Evolutionary conservation across 2,113 vertebrate genomes (phyloP).

Genomic region (Leptobrachium ailaonicum): DNA sequence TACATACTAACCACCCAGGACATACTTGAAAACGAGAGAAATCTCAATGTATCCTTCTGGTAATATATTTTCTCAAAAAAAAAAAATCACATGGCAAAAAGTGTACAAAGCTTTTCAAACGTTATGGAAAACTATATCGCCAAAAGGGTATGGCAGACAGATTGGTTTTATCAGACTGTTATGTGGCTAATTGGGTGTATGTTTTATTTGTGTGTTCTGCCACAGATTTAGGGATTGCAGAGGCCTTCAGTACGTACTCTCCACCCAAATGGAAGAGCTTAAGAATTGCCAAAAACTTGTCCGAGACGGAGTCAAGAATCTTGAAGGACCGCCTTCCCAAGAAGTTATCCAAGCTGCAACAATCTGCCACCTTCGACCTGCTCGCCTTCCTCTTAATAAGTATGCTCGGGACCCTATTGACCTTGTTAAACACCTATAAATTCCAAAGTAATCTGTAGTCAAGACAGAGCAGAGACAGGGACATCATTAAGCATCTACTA

Average conservation of each 20-base stretch:
- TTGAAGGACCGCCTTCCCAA: constrained; percentile 87
- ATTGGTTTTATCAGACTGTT: too few relatives aligned
- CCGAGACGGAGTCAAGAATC: constrained; percentile 85
- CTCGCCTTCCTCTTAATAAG: constrained; percentile 92
- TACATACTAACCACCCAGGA: too few relatives aligned
- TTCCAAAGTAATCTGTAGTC: neutral
- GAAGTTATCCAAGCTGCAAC: constrained; percentile 89
- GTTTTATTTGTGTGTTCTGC: neutral
- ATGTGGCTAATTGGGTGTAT: too few relatives aligned
- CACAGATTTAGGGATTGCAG: constrained; percentile 86
- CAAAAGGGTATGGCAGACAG: too few relatives aligned
- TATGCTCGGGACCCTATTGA: constrained; percentile 60
- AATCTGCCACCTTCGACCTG: constrained; percentile 87
- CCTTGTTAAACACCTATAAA: neutral
- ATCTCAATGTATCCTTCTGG: too few relatives aligned
- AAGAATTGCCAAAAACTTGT: constrained; percentile 89
- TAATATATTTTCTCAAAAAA: too few relatives aligned
- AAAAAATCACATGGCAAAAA: too few relatives aligned
- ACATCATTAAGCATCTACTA: too few relatives aligned
- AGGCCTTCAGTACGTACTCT: constrained; percentile 89
- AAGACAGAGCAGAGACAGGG: too few relatives aligned
- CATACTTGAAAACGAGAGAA: too few relatives aligned
- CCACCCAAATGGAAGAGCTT: constrained; percentile 86
- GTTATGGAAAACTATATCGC: too few relatives aligned
- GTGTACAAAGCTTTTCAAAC: too few relatives aligned